Base-by-base conservation (phyloP, 37 sponge, comb jelly and placozoan species). In the Geodia barretti region DNA sequence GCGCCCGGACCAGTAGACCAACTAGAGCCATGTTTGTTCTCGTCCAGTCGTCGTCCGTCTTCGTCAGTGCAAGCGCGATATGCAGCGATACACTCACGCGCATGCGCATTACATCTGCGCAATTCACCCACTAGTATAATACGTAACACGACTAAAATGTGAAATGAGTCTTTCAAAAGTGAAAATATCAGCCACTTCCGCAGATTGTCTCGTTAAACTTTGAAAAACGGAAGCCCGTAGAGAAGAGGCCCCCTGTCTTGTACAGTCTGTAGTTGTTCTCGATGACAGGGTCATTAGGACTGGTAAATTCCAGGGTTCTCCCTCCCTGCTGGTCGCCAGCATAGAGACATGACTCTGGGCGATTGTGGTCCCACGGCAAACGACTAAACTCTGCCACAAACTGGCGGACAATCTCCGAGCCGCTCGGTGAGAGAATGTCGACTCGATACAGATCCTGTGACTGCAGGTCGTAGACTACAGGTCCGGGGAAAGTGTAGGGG, bases 241-340 rank as follows among this genome's bases (percentile, higher is more conserved):
- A 65, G 39, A 82, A 86, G 54, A 85, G 68, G 21, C 40, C 41
- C 28, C 28, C 26, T 3, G 68, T 71, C 3, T 62, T 39, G 74
- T 91, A 91, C 4, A 86, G 40, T 60, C 30, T 64, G 39, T 91
- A 91, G 54, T 21, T 23, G 24, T 83, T 83, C 59, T 91, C 80
- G 41, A 91, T 91, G 0, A 91, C 80, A 14, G 92, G 73, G 72
- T 86, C 87, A 54, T 54, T 41, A 0, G 62, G 76, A 36, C 41
- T 69, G 0, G 74, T 29, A 19, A 74, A 62, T 31, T 84, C 85
- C 24, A 54, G 67, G 29, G 29, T 42, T 7, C 63, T 39, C 7
- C 93, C 93, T 28, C 86, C 93, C 43, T 92, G 93, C 23, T 73
- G 73, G 39, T 85, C 77, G 24, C 93, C 93, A 47, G 59, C 79